Percentiles rank a stretch among this genome's conserved stretches.
These are phyloP conservation scores for Allacma fusca DNA, from an alignment of 2,888 invertebrate species.

Conservation along the genomic window DNA sequence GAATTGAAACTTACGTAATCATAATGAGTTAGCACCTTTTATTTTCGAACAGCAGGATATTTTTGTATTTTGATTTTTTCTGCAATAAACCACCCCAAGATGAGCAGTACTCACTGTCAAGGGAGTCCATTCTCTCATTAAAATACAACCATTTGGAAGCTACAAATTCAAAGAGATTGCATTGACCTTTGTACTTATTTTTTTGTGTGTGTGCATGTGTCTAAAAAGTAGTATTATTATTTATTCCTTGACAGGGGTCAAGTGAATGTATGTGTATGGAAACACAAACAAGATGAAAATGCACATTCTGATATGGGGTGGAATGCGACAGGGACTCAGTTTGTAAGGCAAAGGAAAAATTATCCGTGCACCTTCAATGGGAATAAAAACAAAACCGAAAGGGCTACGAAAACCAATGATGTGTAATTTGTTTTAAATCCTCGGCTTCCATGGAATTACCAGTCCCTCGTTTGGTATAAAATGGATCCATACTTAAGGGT, in stretches of 20 bases:
- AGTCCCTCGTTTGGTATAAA: neutral
- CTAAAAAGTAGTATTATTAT: neutral
- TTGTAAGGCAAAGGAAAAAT: too few species aligned
- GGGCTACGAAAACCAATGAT: neutral
- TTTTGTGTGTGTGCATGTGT: neutral
- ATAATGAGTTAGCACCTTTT: constrained; percentile 16
- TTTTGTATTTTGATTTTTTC: constrained; percentile 8
- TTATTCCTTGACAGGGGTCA: constrained; percentile 2
- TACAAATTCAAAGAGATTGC: neutral
- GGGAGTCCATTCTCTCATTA: neutral
- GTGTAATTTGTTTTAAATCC: neutral
- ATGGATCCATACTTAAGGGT: neutral
- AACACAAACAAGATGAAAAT: too few species aligned
- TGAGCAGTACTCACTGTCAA: neutral
- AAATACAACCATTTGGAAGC: neutral
- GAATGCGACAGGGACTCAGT: neutral
- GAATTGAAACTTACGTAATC: neutral
- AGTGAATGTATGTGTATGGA: too few species aligned
- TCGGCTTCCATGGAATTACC: neutral
- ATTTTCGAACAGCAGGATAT: constrained; percentile 2
- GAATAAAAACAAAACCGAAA: neutral
- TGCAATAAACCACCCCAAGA: neutral
- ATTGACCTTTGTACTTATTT: constrained; percentile 6
- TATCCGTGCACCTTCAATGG: neutral
- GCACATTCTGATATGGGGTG: neutral